Base-by-base conservation (phyloP, 2,113 vertebrate genomes). In the Erinaceus europaeus region DNA sequence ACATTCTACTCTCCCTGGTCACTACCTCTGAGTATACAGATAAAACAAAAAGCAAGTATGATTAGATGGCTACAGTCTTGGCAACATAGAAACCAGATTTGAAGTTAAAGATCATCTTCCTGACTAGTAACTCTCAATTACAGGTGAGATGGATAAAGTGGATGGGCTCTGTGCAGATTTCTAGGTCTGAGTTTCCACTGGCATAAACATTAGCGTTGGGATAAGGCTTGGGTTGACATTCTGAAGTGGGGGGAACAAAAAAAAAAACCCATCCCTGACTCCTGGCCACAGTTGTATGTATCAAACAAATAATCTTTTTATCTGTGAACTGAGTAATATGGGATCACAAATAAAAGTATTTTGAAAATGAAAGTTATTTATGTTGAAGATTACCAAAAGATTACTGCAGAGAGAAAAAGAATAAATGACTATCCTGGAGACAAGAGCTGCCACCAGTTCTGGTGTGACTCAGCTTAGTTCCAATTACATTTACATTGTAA, bases 91-190 rank as follows among this genome's bases (percentile, higher is more conserved):
- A n/a, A 36, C 3, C 50, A 76, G 5, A 68, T 69, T 9, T 25
- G 55, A 34, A 73, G 8, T 50, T 46, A 50, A n/a, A 73, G 13
- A 12, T 57, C 1, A 79, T 46, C 4, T 44, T 23, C 3, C 3
- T n/a, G 46, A 38, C 32, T 0, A 1, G 17, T 42, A 89, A 25
- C 78, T 79, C 62, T 88, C 23, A 53, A 21, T 40, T 85, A 4
- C 7, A 34, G 5, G 10, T 59, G 8, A 40, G 67, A 11, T 64
- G 14, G 2, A 2, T 52, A 17, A 83, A 0, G 4, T 13, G 52
- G 1, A 0, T 0, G 7, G 20, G 12, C 25, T 53, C 0, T 21
- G 15, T 32, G 11, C 9, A 34, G 32, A 76, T 72, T 50, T 69
- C 29, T 65, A 71, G 36, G 3, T 86, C 32, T 53, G 17, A 23